Conservation (phyloP, 2,888 invertebrate genomes). For the Lithophane ornitopus region DNA sequence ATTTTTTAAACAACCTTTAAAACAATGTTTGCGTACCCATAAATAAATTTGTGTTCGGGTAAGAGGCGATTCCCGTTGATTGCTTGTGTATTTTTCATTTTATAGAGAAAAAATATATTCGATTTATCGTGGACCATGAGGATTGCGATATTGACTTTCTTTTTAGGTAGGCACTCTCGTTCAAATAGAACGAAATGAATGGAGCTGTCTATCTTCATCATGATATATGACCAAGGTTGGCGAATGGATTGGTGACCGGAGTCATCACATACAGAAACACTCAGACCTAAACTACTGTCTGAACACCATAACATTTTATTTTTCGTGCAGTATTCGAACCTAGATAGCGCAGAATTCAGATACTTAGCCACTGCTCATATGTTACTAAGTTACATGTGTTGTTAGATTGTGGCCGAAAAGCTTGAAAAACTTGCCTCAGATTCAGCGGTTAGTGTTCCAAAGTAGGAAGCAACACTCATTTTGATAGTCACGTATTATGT, state of each 20-base stretch:
- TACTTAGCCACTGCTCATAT: no score
- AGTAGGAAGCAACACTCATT: constrained; percentile 22
- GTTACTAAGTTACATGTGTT: background rate
- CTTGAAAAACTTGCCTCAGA: background rate
- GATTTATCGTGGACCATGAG: background rate
- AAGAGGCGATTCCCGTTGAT: constrained; percentile 47
- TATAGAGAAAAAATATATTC: constrained; percentile 2
- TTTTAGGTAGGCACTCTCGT: background rate
- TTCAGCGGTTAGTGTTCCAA: constrained; percentile 29
- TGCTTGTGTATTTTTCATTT: constrained; percentile 43
- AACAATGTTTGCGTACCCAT: constrained; percentile 50
- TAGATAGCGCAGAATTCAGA: background rate
- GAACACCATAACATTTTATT: background rate
- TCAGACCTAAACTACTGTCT: background rate
- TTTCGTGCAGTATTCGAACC: background rate
- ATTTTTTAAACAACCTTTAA: constrained; percentile 55
- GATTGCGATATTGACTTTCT: constrained; percentile 3
- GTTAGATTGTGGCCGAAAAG: background rate
- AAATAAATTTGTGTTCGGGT: constrained; percentile 47
- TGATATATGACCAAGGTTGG: background rate
- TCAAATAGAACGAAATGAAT: no score
- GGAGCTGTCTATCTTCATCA: background rate
- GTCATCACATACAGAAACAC: no score
- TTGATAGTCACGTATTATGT: constrained; percentile 46
- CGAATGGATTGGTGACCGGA: background rate